phyloP scores from a whole-genome alignment of 2,113 vertebrate species.

The Eudorcas thomsonii region DNA sequence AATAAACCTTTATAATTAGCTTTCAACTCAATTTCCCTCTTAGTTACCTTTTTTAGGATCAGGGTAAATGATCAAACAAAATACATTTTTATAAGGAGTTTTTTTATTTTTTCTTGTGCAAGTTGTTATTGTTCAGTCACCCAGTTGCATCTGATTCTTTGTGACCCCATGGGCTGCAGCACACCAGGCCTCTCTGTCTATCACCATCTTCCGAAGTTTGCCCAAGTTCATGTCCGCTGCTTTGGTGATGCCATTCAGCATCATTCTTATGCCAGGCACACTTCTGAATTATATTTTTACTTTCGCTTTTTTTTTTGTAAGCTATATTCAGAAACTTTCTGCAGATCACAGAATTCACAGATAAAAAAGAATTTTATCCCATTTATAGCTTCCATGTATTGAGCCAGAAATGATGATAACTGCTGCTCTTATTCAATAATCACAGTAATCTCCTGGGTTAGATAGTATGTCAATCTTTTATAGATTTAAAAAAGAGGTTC shows the following conservation, averaged over 20 bases:
- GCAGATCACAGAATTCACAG: neutral
- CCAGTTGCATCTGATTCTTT: neutral
- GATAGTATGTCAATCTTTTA: neutral
- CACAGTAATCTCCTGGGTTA: neutral
- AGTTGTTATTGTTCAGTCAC: neutral
- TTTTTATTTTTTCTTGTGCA: slow-evolving; percentile 50
- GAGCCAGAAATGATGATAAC: neutral
- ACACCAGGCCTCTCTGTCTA: neutral
- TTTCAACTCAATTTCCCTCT: slow-evolving; percentile 57
- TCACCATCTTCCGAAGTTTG: neutral
- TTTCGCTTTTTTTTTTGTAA: neutral
- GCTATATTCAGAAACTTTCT: neutral
- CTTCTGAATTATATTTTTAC: slow-evolving; percentile 38
- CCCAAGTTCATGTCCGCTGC: neutral
- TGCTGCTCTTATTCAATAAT: neutral
- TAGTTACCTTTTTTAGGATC: slow-evolving; percentile 60
- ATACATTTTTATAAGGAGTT: slow-evolving; percentile 62
- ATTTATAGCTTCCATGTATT: neutral
- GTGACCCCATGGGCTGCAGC: neutral
- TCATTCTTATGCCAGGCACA: neutral
- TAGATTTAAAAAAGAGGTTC: neutral
- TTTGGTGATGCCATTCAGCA: neutral
- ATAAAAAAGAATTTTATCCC: neutral
- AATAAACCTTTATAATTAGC: neutral
- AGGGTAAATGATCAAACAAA: slow-evolving; percentile 72